Evolutionary conservation across 2,888 invertebrate species (phyloP).

Genomic region (Drosophila sordidapex): DNA sequence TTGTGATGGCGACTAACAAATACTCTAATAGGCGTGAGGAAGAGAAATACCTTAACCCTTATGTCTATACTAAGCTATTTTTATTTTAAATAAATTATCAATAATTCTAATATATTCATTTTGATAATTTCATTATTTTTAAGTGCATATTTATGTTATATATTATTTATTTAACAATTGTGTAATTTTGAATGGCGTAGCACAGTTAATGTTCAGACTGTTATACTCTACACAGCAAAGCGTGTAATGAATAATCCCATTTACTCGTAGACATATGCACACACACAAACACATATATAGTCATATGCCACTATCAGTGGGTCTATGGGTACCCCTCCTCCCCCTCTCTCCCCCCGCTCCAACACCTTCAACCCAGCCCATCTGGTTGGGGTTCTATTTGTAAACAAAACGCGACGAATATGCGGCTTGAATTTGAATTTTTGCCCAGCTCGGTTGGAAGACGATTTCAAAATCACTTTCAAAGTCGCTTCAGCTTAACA

Average conservation of each 20-base stretch:
- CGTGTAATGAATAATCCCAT: conserved; percentile 18
- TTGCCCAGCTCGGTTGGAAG: conserved; percentile 41
- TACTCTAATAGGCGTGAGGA: conserved; percentile 1
- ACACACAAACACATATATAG: conserved; percentile 7
- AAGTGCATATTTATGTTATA: not conserved
- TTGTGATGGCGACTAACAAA: not conserved
- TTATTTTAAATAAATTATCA: not conserved
- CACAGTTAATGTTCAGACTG: not conserved
- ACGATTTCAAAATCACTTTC: conserved; percentile 67
- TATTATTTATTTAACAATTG: not conserved
- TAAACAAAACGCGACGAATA: conserved; percentile 71
- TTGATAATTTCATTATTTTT: not conserved
- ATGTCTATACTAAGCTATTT: not conserved
- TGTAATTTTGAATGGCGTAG: not conserved
- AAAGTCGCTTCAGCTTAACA: conserved; percentile 34
- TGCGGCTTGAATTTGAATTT: conserved; percentile 66
- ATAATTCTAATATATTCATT: not conserved
- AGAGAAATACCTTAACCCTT: not conserved
- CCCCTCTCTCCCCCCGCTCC: no score
- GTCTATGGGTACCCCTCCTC: conserved; percentile 4
- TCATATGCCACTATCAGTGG: conserved; percentile 45
- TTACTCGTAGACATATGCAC: conserved; percentile 6
- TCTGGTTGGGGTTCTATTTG: conserved; percentile 55
- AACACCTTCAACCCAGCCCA: not conserved
- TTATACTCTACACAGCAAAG: conserved; percentile 6